Conservation (phyloP, 2,888 invertebrate species). For the Scaptomyza reducta region DNA sequence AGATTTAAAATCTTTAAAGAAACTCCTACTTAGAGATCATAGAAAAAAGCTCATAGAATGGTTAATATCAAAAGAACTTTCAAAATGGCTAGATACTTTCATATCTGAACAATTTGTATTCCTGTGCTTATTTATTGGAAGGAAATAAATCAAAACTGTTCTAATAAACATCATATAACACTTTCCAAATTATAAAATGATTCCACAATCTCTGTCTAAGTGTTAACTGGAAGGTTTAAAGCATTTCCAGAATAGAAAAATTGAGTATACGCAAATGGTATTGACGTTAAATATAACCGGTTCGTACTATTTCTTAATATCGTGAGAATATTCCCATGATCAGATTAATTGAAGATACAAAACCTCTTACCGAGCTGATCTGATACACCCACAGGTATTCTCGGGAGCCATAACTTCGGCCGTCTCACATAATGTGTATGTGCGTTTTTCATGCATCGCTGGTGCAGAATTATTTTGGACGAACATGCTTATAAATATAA, state of each 20-base stretch:
- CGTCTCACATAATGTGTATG: slow-evolving; percentile 18
- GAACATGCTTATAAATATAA: slow-evolving; percentile 34
- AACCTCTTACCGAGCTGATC: slow-evolving; percentile 6
- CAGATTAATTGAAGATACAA: slow-evolving; percentile 26
- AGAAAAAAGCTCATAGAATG: neutral
- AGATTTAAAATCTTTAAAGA: neutral
- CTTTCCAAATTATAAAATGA: no score
- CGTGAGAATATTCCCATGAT: slow-evolving; percentile 58
- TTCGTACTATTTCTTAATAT: slow-evolving; percentile 2
- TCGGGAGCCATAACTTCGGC: slow-evolving; percentile 16
- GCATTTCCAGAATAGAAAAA: neutral
- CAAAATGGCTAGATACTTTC: no score
- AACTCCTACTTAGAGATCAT: neutral
- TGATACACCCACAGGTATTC: slow-evolving; percentile 17
- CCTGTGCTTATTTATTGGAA: no score
- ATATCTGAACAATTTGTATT: no score
- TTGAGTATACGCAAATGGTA: neutral
- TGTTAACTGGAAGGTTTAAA: no score
- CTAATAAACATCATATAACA: no score
- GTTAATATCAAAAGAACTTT: no score
- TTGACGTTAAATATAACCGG: slow-evolving; percentile 7
- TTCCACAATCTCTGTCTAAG: no score
- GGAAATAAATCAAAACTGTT: neutral
- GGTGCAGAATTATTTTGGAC: slow-evolving; percentile 51
- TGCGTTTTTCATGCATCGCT: slow-evolving; percentile 62